phyloP scores from a whole-genome alignment of 2,888 invertebrate species.

The Merodon equestris region DNA sequence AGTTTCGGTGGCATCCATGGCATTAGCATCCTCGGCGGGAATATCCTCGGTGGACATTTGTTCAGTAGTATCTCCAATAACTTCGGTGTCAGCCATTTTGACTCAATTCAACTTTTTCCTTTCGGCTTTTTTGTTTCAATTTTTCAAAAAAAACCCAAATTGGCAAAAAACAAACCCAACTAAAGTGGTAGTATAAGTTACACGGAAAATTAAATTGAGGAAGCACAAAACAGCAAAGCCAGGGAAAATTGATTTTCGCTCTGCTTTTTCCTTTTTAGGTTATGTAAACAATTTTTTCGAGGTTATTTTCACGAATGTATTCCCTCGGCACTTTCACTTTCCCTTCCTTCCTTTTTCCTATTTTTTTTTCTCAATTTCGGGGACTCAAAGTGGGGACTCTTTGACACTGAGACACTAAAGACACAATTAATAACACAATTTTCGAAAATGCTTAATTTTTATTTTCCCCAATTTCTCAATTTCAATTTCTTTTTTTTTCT shows the following conservation, averaged over 20 bases:
- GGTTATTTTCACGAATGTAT: slow-evolving; percentile 56
- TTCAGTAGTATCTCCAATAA: slow-evolving; percentile 67
- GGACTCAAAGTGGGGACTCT: slow-evolving; percentile 33
- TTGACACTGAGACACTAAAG: slow-evolving; percentile 46
- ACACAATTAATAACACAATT: slow-evolving; percentile 31
- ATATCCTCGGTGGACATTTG: slow-evolving; percentile 25
- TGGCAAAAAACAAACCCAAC: slow-evolving; percentile 27
- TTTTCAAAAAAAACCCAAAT: slow-evolving; percentile 32
- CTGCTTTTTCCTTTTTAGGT: slow-evolving; percentile 46
- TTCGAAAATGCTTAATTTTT: slow-evolving; percentile 25
- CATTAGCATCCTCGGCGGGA: slow-evolving; percentile 53
- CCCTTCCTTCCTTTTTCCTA: slow-evolving; percentile 34
- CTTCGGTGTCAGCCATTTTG: slow-evolving; percentile 77
- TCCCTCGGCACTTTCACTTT: slow-evolving; percentile 42
- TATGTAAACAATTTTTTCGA: slow-evolving; percentile 68
- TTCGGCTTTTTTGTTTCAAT: slow-evolving; percentile 30
- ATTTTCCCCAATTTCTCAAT: slow-evolving; percentile 17
- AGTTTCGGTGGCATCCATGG: slow-evolving; percentile 21
- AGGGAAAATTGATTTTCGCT: not conserved
- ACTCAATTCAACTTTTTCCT: not conserved
- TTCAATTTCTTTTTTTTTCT: slow-evolving; percentile 17
- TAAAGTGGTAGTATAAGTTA: slow-evolving; percentile 49
- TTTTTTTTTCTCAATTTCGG: slow-evolving; percentile 42
- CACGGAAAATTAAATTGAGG: slow-evolving; percentile 16
- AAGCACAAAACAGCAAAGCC: no score